Conservation (phyloP, 2,113 vertebrate genomes). For the Takifugu flavidus region DNA sequence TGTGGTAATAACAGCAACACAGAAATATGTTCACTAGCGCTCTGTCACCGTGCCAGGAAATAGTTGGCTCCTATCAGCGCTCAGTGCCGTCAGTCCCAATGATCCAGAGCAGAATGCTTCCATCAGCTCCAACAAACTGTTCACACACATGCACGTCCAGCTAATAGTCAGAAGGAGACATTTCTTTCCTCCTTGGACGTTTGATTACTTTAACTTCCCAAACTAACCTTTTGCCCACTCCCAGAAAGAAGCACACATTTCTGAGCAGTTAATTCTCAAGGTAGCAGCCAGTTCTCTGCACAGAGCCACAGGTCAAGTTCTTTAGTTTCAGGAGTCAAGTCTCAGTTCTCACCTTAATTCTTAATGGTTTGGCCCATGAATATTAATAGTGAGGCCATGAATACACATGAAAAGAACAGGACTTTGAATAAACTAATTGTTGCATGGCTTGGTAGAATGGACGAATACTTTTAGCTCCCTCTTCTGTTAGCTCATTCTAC, state of each 20-base stretch:
- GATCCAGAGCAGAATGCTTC: slow-evolving; percentile 22
- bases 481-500: no score
- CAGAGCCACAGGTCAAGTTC: slow-evolving; percentile 48
- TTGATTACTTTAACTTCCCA: slow-evolving; percentile 14
- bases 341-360: slow-evolving; percentile 59
- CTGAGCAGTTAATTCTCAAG: slow-evolving; percentile 9
- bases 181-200: slow-evolving; percentile 16
- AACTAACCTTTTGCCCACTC: slow-evolving; percentile 14
- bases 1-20: slow-evolving; percentile 10
- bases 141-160: no score
- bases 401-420: slow-evolving; percentile 27
- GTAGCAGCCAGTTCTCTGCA: slow-evolving; percentile 30
- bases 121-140: not conserved
- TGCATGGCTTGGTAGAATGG: no score
- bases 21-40: not conserved
- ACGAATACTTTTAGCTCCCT: no score
- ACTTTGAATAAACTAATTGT: slow-evolving; percentile 23
- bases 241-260: slow-evolving; percentile 19
- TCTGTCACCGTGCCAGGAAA: slow-evolving; percentile 14
- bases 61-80: slow-evolving; percentile 12
- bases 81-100: slow-evolving; percentile 14
- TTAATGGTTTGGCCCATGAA: slow-evolving; percentile 57
- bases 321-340: slow-evolving; percentile 63
- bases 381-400: slow-evolving; percentile 55
- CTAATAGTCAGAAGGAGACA: not conserved